These are phyloP conservation scores for Iphiclides podalirius DNA, from an alignment of 2,888 invertebrate genomes.

Conservation along the genomic window DNA sequence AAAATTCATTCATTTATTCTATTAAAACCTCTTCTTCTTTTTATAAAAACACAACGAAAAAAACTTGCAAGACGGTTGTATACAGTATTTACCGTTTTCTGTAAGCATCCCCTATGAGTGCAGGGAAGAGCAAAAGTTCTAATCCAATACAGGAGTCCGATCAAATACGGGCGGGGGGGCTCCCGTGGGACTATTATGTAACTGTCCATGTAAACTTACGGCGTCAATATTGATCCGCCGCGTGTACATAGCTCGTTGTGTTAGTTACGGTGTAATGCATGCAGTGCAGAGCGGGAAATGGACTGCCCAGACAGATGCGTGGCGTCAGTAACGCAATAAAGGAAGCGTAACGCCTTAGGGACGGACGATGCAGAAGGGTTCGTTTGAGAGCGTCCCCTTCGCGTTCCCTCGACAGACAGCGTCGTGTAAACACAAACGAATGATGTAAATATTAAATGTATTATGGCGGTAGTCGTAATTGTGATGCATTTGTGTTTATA, in stretches of 20 bases:
- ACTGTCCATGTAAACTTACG: slow-evolving; percentile 15
- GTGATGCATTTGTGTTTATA: not conserved
- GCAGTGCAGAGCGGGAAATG: slow-evolving; percentile 11
- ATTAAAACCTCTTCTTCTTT: too few relatives aligned
- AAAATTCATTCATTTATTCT: too few relatives aligned
- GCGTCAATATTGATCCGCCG: slow-evolving; percentile 21
- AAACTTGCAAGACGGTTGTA: too few relatives aligned
- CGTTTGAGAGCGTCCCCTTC: slow-evolving; percentile 27
- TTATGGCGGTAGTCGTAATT: slow-evolving; percentile 1
- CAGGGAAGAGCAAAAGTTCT: slow-evolving; percentile 29
- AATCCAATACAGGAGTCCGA: slow-evolving; percentile 52
- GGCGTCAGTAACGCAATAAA: slow-evolving; percentile 28
- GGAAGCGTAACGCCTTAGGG: slow-evolving; percentile 27
- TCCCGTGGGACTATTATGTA: slow-evolving; percentile 21
- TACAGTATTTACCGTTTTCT: not conserved
- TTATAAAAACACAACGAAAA: too few relatives aligned
- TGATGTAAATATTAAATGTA: slow-evolving; percentile 30
- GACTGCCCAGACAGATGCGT: slow-evolving; percentile 20
- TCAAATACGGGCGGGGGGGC: slow-evolving; percentile 53
- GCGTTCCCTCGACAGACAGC: slow-evolving; percentile 28
- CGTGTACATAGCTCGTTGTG: slow-evolving; percentile 12
- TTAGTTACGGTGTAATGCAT: slow-evolving; percentile 3
- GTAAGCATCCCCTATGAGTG: slow-evolving; percentile 9
- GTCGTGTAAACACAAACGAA: slow-evolving; percentile 27
- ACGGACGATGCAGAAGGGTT: slow-evolving; percentile 24